Conservation (phyloP, 2,888 invertebrate species). For the Oeneis ivallda region DNA sequence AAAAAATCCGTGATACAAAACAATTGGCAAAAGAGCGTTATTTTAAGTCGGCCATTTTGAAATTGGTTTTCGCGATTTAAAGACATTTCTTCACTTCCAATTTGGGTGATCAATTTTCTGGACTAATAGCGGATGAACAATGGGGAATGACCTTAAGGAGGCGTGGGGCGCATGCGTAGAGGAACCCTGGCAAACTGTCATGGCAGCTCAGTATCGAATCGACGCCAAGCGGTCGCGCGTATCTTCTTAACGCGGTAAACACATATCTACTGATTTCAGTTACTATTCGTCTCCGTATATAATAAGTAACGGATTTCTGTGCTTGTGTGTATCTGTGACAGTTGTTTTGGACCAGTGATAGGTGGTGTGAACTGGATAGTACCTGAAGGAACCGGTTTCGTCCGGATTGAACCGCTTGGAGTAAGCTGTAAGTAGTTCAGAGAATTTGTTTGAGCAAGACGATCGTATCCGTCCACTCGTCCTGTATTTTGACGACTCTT, state of each 20-base stretch:
- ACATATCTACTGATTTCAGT: constrained; percentile 21
- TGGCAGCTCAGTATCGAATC: constrained; percentile 76
- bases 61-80: constrained; percentile 45
- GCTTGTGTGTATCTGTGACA: constrained; percentile 45
- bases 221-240: constrained; percentile 63
- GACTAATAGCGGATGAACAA: constrained; percentile 64
- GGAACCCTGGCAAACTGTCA: constrained; percentile 67
- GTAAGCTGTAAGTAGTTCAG: constrained; percentile 59
- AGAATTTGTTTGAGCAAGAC: constrained; percentile 41
- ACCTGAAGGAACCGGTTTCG: constrained; percentile 53
- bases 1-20: constrained; percentile 20
- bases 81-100: constrained; percentile 57
- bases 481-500: constrained; percentile 20
- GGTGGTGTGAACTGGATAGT: constrained; percentile 29
- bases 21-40: constrained; percentile 29
- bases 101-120: constrained; percentile 51
- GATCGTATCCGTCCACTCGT: constrained; percentile 27
- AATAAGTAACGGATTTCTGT: constrained; percentile 26
- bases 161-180: constrained; percentile 63
- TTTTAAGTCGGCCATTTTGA: constrained; percentile 43
- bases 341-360: constrained; percentile 32
- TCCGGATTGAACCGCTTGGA: constrained; percentile 53
- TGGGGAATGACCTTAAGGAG: constrained; percentile 68
- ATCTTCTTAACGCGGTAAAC: constrained; percentile 43
- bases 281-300: constrained; percentile 22